Evolutionary conservation across 2,113 vertebrate species (phyloP), one percentile per base, ranked within the genome.

Genomic region (Clarias batrachus): DNA sequence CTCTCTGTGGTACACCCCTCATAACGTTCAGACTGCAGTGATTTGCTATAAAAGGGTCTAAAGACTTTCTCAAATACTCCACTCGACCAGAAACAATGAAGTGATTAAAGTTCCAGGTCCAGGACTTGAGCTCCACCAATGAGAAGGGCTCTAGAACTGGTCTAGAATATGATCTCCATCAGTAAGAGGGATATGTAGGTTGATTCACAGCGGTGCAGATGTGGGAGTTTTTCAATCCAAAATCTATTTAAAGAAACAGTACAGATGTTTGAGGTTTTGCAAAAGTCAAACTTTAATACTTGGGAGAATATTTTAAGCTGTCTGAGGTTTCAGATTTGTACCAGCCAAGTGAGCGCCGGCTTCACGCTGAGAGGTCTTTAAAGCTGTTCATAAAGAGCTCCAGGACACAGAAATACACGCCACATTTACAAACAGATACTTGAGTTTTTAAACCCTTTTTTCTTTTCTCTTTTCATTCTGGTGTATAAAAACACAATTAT

Each of bases 171-270:
- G 25, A 25, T 30, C 23, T 73, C 66, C 48, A 63, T 33, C 41
- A 81, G 27, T 52, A 19, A 48, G 56, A 54, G 54, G 21, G 16
- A n/a, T 8, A 59, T 21, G 12, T 76, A 76, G 73, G 23, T 54
- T 4, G 4, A 23, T 77, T 79, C 54, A 78, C 87, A 59, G 84
- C 84, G 78, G 71, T 68, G 79, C 68, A 76, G 70, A 76, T 71
- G 70, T 54, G 52, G 48, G 21, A 65, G 12, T 60, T 41, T 66
- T 48, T 71, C 71, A 63, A 56, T 7, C 57, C 19, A 70, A 13
- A 77, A 33, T 13, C 57, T 84, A 86, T 89, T 73, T 86, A 74
- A 86, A 86, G 84, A 83, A 80, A 30, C 19, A 57, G 14, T 65
- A 19, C 52, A 86, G 83, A 81, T 70, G 80, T 89, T 89, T 73